Evolutionary conservation across 92 coral and sea anemone genomes (phyloP), one percentile per base, ranked within the genome.

Genomic region (Meandrina meandrites): DNA sequence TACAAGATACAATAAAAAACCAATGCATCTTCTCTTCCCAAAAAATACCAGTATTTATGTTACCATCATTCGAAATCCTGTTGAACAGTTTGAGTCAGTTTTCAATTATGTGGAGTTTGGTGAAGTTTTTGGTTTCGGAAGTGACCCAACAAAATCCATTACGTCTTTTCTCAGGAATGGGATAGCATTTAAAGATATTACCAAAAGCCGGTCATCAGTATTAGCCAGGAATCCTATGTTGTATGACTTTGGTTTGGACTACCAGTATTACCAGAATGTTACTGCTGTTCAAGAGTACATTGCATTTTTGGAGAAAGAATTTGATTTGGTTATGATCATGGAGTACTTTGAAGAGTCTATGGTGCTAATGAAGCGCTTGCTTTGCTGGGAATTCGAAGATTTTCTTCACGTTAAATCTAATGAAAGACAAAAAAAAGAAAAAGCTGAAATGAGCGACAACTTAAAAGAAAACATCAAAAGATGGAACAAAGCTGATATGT

Each of bases 341-440:
- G 96, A 93, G 28, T 73, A 93, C 79, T 93, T 93, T 57, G 96
- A 93, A 81, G 96, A 93, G 66, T 93, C 96, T 18, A 40, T 91
- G 51, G 90, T 93, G 40, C 89, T 93, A 0, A 70, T 93, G 56
- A 93, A 91, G 72, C 88, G 88, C n/a, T 56, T 86, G 14, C 80
- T 93, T 80, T 93, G 96, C 86, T 93, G 96, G 96, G 82, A 88
- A 0, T 86, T 72, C 18, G 94, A 79, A 24, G 96, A 93, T 58
- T 86, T 93, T 64, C 75, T 93, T 36, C 91, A 93, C 45, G 86
- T 93, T 62, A 93, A 93, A 86, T 86, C 91, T 6, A 93, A 93
- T 50, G 96, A 91, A 62, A 88, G 96, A 37, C 89, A 84, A 14
- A 91, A 91, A 19, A 78, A 92, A 34, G 87, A 91, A 68, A 94